Evolutionary conservation across 2,888 invertebrate species (phyloP).

Genomic region (Drosophila algonquin): DNA sequence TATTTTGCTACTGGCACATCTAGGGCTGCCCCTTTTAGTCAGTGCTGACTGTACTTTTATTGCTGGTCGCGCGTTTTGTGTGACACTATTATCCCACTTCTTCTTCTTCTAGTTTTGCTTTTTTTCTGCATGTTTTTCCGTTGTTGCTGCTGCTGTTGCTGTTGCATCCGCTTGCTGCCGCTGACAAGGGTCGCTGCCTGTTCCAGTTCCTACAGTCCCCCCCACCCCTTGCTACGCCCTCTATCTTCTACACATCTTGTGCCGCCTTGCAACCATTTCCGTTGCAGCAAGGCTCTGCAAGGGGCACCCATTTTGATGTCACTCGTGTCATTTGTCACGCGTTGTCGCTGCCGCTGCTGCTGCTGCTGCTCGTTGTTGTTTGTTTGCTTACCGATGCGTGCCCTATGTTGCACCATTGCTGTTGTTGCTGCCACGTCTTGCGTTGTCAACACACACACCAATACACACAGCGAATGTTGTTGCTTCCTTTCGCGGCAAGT

Average conservation of each 20-base stretch:
- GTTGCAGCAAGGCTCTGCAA: slow-evolving; percentile 49
- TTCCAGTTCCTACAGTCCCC: slow-evolving; percentile 22
- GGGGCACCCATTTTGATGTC: slow-evolving; percentile 67
- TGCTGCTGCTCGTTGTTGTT: slow-evolving; percentile 36
- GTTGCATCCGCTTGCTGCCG: slow-evolving; percentile 65
- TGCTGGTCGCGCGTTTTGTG: slow-evolving; percentile 31
- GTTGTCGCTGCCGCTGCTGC: slow-evolving; percentile 36
- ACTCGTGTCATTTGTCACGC: slow-evolving; percentile 75
- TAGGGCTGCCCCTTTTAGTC: slow-evolving; percentile 1
- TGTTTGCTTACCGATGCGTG: slow-evolving; percentile 54
- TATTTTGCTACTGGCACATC: neutral
- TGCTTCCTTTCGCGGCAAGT: slow-evolving; percentile 45
- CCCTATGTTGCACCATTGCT: slow-evolving; percentile 23
- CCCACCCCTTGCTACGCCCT: neutral
- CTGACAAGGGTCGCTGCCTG: slow-evolving; percentile 48
- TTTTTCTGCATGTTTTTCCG: slow-evolving; percentile 26
- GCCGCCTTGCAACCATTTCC: slow-evolving; percentile 47
- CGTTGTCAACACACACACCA: slow-evolving; percentile 42
- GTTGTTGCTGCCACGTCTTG: slow-evolving; percentile 22
- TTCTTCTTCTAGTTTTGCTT: slow-evolving; percentile 12
- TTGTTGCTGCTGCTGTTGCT: slow-evolving; percentile 56
- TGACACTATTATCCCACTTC: slow-evolving; percentile 35
- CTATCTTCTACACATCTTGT: neutral
- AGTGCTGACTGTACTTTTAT: slow-evolving; percentile 33
- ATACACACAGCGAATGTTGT: slow-evolving; percentile 18